Conservation (phyloP, 2,888 invertebrate genomes). For the Digitonthophagus gazella region DNA sequence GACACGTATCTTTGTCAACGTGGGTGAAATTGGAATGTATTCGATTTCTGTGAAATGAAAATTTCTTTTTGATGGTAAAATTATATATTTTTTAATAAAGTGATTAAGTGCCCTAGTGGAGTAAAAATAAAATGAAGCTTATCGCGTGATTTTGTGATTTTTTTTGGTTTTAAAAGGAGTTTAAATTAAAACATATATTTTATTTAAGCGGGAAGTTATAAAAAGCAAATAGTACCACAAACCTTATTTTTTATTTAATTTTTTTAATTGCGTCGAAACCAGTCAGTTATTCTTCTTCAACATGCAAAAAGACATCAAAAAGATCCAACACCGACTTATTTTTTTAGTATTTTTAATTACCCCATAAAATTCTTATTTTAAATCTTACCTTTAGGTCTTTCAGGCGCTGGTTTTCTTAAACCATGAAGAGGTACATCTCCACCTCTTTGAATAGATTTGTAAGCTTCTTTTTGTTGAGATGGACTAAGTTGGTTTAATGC, state of each 20-base stretch:
- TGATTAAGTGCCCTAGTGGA: neutral
- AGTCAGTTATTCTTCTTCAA: neutral
- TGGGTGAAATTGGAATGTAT: conserved; percentile 79
- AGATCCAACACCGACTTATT: conserved; percentile 1
- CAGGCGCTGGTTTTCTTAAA: conserved; percentile 86
- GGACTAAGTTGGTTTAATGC: conserved; percentile 69
- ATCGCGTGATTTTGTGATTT: neutral
- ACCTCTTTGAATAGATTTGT: conserved; percentile 86
- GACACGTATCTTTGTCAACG: conserved; percentile 75
- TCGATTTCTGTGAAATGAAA: conserved; percentile 70
- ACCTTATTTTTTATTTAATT: neutral
- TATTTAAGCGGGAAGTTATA: too few species aligned
- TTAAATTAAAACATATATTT: too few species aligned
- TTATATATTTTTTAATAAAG: conserved; percentile 5
- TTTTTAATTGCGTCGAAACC: neutral
- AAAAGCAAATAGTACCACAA: neutral
- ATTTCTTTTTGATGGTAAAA: too few species aligned
- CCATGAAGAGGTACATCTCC: conserved; percentile 94
- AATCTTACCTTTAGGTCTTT: conserved; percentile 70
- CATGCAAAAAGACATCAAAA: neutral
- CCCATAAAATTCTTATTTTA: neutral
- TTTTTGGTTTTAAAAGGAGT: too few species aligned
- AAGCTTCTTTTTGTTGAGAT: conserved; percentile 79
- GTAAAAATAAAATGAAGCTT: neutral
- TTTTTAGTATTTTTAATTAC: too few species aligned